Evolutionary conservation across 1,140 invertebrate species (phyloP), one percentile per base, ranked within the genome.

Genomic region (Drosophila pseudoobscura): DNA sequence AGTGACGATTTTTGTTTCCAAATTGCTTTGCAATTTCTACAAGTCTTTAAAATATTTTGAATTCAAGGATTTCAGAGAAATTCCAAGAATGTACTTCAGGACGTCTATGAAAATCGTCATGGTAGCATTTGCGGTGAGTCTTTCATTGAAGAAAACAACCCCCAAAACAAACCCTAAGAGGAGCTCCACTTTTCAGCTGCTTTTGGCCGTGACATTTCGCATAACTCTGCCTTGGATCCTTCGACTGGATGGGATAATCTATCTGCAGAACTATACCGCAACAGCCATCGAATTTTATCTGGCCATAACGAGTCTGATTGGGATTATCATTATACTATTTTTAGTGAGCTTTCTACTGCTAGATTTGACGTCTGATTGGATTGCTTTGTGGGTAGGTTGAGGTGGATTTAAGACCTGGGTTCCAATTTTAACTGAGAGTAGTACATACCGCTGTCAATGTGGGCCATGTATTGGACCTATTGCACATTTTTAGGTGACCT

Each of bases 381-480:
- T 71, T n/a, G 13, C 41, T 6, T 11, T 58, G 8, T 46, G 50
- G 57, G 79, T 82, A 41, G 11, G 60, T 51, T 20, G 1, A 2
- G 20, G 7, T 3, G 7, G 24, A 45, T 11, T 7, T 22, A 22
- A 51, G 7, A 5, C 0, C 11, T n/a, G 35, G 5, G 1, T 6
- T 9, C 3, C 15, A 9, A 2, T 17, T 13, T 13, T 35, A 3
- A 20, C 35, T 11, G 8, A 3, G 11, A 4, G 35, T 15, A 82
- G 79, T 78, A 60, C 35, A 13, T 83, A 26, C 75, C 75, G 0
- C 7, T 78, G 3, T 17, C 65, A 3, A 17, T 57, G 9, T 59
- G 44, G 35, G 6, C 22, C 4, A 9, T 45, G 6, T 8, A 43
- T 2, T 46, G 44, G 9, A 62, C 69, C 0, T 52, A 15, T 7